Evolutionary conservation across 2,888 invertebrate genomes (phyloP), one percentile per base, ranked within the genome.

Genomic region (Mayetiola destructor): DNA sequence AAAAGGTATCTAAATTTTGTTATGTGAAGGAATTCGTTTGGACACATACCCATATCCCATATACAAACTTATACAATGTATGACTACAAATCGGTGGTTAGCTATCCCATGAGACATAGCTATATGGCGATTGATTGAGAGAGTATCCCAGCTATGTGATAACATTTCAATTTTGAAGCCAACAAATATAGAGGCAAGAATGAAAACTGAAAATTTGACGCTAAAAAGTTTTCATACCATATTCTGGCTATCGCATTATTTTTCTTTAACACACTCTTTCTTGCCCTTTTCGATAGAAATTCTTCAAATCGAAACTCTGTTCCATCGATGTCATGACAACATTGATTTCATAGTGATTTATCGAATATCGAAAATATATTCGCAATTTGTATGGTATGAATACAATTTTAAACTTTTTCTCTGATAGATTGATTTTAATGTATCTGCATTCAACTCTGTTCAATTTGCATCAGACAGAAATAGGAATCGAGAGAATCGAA

Each of bases 21-120:
- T 23, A 48, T 27, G 48, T 48, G 48, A 48, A 48, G 48, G 48
- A 48, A 48, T 48, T 48, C 48, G 48, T 48, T 48, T 12, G 27
- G 48, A 48, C 48, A n/a, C n/a, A 48, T 27, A 48, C n/a, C n/a
- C n/a, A n/a, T n/a, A n/a, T n/a, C n/a, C n/a, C n/a, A n/a, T n/a
- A n/a, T n/a, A n/a, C n/a, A n/a, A n/a, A n/a, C n/a, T n/a, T n/a
- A n/a, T n/a, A n/a, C n/a, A n/a, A n/a, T n/a, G n/a, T n/a, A n/a
- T n/a, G n/a, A n/a, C n/a, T n/a, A n/a, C 10, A 48, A 48, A 27
- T 48, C 48, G 48, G 23, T 48, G 48, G 48, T 48, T 48, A 48
- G 27, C n/a, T 16, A 48, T 48, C 48, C 48, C 48, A 48, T 27
- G 48, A 48, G 48, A 48, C 48, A 27, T 27, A 48, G n/a, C 48